Evolutionary conservation across 2,888 invertebrate genomes (phyloP).

Genomic region (Tromatobia lineatoria): DNA sequence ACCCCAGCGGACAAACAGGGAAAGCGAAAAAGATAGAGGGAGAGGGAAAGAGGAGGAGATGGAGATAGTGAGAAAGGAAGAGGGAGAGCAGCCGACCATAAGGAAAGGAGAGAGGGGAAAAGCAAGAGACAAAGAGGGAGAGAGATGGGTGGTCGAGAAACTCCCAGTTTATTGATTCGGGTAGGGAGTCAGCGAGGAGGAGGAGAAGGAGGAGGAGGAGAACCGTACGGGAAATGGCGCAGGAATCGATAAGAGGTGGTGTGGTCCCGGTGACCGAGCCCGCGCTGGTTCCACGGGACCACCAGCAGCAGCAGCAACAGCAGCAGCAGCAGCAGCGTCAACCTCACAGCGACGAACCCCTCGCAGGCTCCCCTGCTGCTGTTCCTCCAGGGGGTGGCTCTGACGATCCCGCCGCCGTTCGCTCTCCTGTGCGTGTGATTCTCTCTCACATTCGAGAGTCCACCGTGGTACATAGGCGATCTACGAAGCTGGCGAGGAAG

Average conservation of each 20-base stretch:
- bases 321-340: conserved; percentile 76
- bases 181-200: conserved; percentile 56
- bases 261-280: conserved; percentile 67
- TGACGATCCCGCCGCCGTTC: conserved; percentile 29
- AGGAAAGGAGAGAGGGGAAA: background rate
- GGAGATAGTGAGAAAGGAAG: background rate
- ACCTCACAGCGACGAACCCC: no score
- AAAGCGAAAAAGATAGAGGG: background rate
- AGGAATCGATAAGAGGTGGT: conserved; percentile 84
- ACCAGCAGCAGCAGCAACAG: conserved; percentile 50
- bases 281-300: conserved; percentile 60
- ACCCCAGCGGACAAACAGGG: background rate
- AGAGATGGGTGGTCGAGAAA: conserved; percentile 57
- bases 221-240: conserved; percentile 83
- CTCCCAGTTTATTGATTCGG: conserved; percentile 67
- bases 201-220: conserved; percentile 33
- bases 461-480: conserved; percentile 3
- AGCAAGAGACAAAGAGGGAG: background rate
- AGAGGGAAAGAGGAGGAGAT: background rate
- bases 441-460: conserved; percentile 19
- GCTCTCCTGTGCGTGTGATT: conserved; percentile 1
- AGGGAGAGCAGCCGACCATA: background rate
- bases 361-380: conserved; percentile 31
- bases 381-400: conserved; percentile 42
- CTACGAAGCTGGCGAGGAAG: conserved; percentile 22